Evolutionary conservation across 2,888 invertebrate species (phyloP).

Genomic region (Eilema griseolum): DNA sequence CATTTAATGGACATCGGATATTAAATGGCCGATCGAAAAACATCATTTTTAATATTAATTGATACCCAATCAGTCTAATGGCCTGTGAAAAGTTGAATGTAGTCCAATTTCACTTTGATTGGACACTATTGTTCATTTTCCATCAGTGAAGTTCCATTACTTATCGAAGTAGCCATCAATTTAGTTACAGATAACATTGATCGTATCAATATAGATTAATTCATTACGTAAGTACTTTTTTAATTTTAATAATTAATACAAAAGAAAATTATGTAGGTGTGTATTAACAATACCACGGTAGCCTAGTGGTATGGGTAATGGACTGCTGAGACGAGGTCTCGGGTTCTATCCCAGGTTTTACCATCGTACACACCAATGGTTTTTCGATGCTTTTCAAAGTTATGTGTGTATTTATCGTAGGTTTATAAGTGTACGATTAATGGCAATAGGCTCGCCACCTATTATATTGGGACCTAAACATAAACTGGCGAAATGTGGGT

Average conservation of each 20-base stretch:
- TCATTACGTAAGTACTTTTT: neutral
- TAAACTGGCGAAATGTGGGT: too few species aligned
- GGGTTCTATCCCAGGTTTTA: too few species aligned
- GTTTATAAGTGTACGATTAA: too few species aligned
- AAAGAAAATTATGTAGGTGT: neutral
- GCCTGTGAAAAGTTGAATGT: neutral
- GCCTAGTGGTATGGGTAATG: too few species aligned
- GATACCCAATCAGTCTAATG: neutral
- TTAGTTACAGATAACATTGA: neutral
- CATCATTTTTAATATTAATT: neutral
- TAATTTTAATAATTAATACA: neutral
- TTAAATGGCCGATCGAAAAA: neutral
- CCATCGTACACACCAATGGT: too few species aligned
- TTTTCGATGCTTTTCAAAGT: too few species aligned
- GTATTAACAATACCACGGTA: too few species aligned
- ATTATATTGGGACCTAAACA: too few species aligned
- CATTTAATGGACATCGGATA: neutral
- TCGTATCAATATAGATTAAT: neutral
- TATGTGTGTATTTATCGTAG: too few species aligned
- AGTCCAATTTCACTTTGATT: conserved; percentile 1
- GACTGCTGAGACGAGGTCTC: too few species aligned
- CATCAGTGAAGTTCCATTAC: neutral
- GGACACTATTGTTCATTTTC: neutral
- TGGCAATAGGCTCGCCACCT: too few species aligned
- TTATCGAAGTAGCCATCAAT: neutral